Base-by-base conservation (phyloP, 1,140 invertebrate species). In the Tenebrio molitor region DNA sequence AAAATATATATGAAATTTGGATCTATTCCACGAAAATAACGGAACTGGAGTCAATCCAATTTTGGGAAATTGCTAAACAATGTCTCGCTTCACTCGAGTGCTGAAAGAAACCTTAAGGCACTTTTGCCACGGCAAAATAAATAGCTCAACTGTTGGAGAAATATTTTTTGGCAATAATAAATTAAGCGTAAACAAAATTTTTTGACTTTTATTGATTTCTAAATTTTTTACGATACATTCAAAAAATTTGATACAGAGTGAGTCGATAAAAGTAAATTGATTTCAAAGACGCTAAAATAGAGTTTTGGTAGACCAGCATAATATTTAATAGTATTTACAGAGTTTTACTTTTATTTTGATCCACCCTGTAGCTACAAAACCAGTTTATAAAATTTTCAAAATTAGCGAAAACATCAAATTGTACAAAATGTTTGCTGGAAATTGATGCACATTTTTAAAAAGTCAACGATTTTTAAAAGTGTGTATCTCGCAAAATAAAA, bases 141-240 rank as follows among this genome's bases (percentile, higher is more conserved):
- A n/a, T n/a, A n/a, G n/a, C n/a, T n/a, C n/a, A n/a, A n/a, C n/a
- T n/a, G n/a, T n/a, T n/a, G n/a, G n/a, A n/a, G n/a, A n/a, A n/a
- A n/a, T n/a, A n/a, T n/a, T n/a, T n/a, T n/a, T n/a, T n/a, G n/a
- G n/a, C n/a, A n/a, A n/a, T n/a, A n/a, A n/a, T n/a, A n/a, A n/a
- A n/a, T n/a, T n/a, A n/a, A n/a, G n/a, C n/a, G 12, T 58, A 58
- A 58, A 21, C 21, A 58, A 33, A 58, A n/a, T 5, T 58, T 23
- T 58, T 12, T n/a, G n/a, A 16, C 25, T 58, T 58, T 58, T 33
- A 58, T 58, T 58, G 10, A 34, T 29, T 15, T 58, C 50, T 58
- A 58, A 25, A 58, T 58, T 39, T 39, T n/a, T n/a, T n/a, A n/a
- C n/a, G n/a, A n/a, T 39, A 58, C 50, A 58, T 12, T 58, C 23